Evolutionary conservation across 2,113 vertebrate genomes (phyloP).

Genomic region (Tonatia bakeri): DNA sequence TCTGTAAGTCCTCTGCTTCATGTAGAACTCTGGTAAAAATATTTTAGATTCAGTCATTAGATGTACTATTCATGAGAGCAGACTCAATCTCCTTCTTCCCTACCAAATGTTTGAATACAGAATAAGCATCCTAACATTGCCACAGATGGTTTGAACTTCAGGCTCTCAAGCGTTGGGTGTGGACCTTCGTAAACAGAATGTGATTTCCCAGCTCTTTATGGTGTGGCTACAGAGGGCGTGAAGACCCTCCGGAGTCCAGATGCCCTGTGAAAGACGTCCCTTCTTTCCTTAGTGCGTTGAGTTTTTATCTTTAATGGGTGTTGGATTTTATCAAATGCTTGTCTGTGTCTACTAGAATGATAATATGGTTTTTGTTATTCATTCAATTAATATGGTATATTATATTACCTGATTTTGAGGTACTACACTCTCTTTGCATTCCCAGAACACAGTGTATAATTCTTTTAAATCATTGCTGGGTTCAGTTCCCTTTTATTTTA

Average conservation of each 20-base stretch:
- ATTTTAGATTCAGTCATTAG: slow-evolving; percentile 62
- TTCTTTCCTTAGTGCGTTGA: no score
- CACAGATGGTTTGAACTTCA: slow-evolving; percentile 62
- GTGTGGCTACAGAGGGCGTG: slow-evolving; percentile 48
- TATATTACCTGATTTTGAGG: background rate
- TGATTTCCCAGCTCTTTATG: slow-evolving; percentile 41
- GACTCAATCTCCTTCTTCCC: slow-evolving; percentile 23
- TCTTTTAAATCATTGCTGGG: background rate
- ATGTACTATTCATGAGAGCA: slow-evolving; percentile 37
- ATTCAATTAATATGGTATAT: background rate
- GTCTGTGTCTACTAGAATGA: background rate
- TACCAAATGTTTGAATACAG: background rate
- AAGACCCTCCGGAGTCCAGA: slow-evolving; percentile 6
- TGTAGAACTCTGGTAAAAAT: slow-evolving; percentile 48
- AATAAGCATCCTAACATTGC: background rate
- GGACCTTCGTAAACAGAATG: slow-evolving; percentile 55
- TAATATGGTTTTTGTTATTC: background rate
- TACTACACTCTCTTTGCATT: background rate
- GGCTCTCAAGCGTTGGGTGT: slow-evolving; percentile 60
- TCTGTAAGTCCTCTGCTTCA: slow-evolving; percentile 65
- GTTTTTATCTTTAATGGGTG: background rate
- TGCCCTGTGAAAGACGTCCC: background rate
- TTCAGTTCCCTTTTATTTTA: no score
- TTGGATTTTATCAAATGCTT: background rate
- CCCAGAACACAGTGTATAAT: background rate